Percentiles rank a stretch among this genome's conserved stretches.
These are phyloP conservation scores for Cherax quadricarinatus DNA, from an alignment of 1,140 invertebrate genomes.

Conservation along the genomic window DNA sequence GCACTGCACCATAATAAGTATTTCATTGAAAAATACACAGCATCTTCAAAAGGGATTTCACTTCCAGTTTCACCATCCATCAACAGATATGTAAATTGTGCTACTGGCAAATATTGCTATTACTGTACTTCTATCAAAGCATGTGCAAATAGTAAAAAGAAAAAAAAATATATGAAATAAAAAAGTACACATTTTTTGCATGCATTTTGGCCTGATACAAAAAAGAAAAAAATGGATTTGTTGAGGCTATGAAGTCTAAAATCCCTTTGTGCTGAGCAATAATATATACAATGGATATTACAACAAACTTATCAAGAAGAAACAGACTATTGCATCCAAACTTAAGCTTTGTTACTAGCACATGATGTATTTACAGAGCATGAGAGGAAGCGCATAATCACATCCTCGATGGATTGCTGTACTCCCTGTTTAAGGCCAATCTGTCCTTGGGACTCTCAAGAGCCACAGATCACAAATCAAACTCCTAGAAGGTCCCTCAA, in stretches of 20 bases:
- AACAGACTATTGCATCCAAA: constrained; percentile 70
- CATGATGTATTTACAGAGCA: constrained; percentile 64
- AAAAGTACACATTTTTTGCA: background rate
- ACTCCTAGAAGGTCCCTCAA: constrained; percentile 46
- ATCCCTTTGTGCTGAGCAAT: constrained; percentile 55
- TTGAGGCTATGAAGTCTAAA: constrained; percentile 53
- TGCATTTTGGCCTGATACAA: background rate
- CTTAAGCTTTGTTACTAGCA: constrained; percentile 67
- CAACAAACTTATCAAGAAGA: constrained; percentile 66
- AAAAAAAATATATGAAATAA: constrained; percentile 5
- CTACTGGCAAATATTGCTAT: constrained; percentile 53
- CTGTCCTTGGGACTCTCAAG: background rate
- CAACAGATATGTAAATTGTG: constrained; percentile 46
- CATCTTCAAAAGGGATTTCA: constrained; percentile 14
- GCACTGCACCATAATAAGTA: constrained; percentile 33
- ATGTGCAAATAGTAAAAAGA: constrained; percentile 47
- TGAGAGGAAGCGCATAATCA: constrained; percentile 68
- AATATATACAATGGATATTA: constrained; percentile 57
- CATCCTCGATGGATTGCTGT: constrained; percentile 49
- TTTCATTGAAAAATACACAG: constrained; percentile 40
- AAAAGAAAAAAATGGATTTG: constrained; percentile 34
- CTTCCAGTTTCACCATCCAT: background rate
- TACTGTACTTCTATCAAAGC: constrained; percentile 44
- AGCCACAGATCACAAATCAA: constrained; percentile 24
- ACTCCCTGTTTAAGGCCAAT: constrained; percentile 40